Evolutionary conservation across 2,797 vertebrate genomes (phyloP).

Genomic region (Mionectes olivaceus): DNA sequence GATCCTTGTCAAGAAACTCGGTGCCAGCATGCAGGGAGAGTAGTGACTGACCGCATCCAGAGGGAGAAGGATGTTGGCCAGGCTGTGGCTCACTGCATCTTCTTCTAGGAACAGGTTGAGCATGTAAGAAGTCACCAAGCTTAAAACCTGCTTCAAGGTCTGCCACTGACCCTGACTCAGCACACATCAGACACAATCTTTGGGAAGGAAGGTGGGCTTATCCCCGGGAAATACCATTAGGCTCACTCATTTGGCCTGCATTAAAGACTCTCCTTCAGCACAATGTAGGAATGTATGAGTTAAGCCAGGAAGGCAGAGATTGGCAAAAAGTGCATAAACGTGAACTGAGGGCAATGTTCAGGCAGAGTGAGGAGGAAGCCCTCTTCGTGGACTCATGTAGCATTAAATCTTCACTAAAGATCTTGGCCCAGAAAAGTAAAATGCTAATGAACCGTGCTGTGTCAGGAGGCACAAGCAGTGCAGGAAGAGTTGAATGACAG

Average conservation of each 20-base stretch:
- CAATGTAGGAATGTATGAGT: not conserved
- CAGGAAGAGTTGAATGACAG: not conserved
- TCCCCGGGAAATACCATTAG: not conserved
- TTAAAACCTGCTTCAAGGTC: not conserved
- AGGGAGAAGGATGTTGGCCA: not conserved
- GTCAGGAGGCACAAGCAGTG: not conserved
- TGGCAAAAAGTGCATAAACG: not conserved
- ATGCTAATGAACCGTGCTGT: not conserved
- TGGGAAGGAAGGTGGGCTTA: not conserved
- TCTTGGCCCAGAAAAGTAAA: not conserved
- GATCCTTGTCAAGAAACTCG: not conserved
- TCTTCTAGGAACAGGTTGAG: not conserved
- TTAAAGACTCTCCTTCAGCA: not conserved
- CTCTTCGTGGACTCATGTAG: not conserved
- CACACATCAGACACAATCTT: not conserved
- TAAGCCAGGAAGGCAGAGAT: not conserved
- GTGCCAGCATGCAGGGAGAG: not conserved
- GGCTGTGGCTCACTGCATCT: not conserved
- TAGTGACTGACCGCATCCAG: not conserved
- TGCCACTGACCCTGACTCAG: not conserved
- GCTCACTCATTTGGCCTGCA: not conserved
- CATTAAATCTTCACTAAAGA: not conserved
- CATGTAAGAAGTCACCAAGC: not conserved
- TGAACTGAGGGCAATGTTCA: not conserved
- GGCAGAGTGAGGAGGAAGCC: not conserved